These are phyloP conservation scores for Apodemia arnacis DNA, from an alignment of 2,888 invertebrate genomes.

Conservation along the genomic window DNA sequence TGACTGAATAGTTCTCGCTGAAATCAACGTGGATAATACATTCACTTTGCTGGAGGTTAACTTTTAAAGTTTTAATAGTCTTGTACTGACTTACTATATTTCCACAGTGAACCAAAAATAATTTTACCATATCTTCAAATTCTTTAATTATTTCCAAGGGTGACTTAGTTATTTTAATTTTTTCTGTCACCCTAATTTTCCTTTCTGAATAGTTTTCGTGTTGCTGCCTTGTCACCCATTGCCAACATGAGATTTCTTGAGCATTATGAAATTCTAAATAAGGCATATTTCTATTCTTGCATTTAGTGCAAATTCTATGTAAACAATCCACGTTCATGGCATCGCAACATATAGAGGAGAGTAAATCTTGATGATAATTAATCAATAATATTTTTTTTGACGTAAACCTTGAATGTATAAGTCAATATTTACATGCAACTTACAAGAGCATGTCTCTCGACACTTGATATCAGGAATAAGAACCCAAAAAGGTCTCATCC, in stretches of 20 bases:
- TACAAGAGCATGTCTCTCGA: constrained; percentile 1
- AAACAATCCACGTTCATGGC: background rate
- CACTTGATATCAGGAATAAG: background rate
- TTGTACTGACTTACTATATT: background rate
- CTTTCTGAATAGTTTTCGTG: background rate
- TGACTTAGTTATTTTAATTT: background rate
- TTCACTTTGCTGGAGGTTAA: background rate
- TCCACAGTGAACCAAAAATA: background rate
- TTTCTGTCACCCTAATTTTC: background rate
- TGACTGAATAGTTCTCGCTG: background rate
- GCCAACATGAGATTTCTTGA: background rate
- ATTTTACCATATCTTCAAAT: background rate
- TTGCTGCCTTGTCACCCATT: background rate
- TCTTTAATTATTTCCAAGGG: background rate
- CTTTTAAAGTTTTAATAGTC: background rate
- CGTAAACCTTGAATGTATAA: background rate
- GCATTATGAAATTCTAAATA: background rate
- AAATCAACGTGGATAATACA: background rate
- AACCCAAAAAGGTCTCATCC: background rate
- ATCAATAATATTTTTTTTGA: background rate
- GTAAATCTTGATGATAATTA: background rate
- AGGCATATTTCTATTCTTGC: background rate
- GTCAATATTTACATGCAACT: background rate
- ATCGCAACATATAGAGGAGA: background rate
- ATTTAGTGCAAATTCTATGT: background rate